phyloP scores from a whole-genome alignment of 2,888 invertebrate species.

The Mesorhabditis sp. region DNA sequence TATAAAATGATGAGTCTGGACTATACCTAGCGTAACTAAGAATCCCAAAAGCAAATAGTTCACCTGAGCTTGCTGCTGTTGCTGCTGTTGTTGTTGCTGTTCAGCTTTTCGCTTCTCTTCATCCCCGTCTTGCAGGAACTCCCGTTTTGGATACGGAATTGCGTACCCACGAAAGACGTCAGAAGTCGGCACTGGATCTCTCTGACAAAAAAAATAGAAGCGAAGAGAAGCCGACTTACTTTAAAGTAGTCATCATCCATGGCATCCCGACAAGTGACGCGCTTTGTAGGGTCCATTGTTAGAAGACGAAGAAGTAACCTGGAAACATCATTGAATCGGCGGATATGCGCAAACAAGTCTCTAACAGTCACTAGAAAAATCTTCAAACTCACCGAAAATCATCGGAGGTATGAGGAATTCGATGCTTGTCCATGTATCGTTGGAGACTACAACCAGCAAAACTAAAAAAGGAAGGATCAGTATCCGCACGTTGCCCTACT shows the following conservation, averaged over 20 bases:
- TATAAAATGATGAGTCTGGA: neutral
- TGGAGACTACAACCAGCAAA: neutral
- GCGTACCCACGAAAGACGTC: slow-evolving; percentile 88
- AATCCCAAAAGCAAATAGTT: neutral
- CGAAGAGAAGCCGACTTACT: slow-evolving; percentile 14
- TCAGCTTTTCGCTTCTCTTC: neutral
- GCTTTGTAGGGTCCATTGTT: slow-evolving; percentile 93
- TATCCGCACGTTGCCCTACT: slow-evolving; percentile 14
- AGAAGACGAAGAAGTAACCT: slow-evolving; percentile 62
- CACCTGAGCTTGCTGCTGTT: neutral
- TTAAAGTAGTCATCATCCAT: slow-evolving; percentile 92
- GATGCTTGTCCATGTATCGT: slow-evolving; percentile 1
- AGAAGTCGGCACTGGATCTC: slow-evolving; percentile 52
- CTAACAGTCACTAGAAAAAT: too few relatives aligned
- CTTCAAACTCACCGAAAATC: neutral
- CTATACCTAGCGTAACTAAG: neutral
- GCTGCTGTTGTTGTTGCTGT: neutral
- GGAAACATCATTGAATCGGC: neutral
- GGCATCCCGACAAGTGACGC: slow-evolving; percentile 95
- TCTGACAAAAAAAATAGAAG: slow-evolving; percentile 24
- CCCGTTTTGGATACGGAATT: slow-evolving; percentile 96
- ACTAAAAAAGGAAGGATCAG: neutral
- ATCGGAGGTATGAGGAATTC: neutral
- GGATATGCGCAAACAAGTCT: too few relatives aligned
- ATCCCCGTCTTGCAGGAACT: slow-evolving; percentile 79